Evolutionary conservation across 2,888 invertebrate species (phyloP).

Genomic region (Drosophila fungiperda): DNA sequence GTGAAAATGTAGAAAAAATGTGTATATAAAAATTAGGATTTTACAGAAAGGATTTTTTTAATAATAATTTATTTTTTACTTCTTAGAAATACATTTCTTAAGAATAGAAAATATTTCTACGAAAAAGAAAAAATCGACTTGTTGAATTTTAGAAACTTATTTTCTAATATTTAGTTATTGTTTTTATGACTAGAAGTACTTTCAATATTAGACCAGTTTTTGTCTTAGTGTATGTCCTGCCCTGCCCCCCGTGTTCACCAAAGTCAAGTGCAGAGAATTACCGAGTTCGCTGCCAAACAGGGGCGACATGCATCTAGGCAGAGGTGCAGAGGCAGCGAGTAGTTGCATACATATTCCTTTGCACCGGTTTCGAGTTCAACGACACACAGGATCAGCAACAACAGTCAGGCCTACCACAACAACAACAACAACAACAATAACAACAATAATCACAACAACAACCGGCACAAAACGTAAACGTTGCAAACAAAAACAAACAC

Average conservation of each 20-base stretch:
- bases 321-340: slow-evolving; percentile 27
- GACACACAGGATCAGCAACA: slow-evolving; percentile 76
- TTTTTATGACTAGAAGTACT: too few species aligned
- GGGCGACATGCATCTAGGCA: slow-evolving; percentile 62
- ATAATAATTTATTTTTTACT: neutral
- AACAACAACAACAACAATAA: slow-evolving; percentile 24
- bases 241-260: slow-evolving; percentile 35
- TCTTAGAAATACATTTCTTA: neutral
- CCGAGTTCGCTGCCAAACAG: slow-evolving; percentile 4
- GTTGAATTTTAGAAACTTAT: neutral
- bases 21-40: neutral
- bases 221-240: slow-evolving; percentile 13
- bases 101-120: neutral
- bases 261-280: slow-evolving; percentile 69
- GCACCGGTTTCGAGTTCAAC: slow-evolving; percentile 64
- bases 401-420: slow-evolving; percentile 58
- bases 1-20: too few species aligned
- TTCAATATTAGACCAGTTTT: neutral
- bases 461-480: slow-evolving; percentile 74
- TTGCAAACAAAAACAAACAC: slow-evolving; percentile 46
- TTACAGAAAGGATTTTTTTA: neutral
- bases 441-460: slow-evolving; percentile 50
- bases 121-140: neutral
- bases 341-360: slow-evolving; percentile 40
- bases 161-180: neutral